Conservation (phyloP, 2,797 vertebrate species). For the Coregonus suidteri region DNA sequence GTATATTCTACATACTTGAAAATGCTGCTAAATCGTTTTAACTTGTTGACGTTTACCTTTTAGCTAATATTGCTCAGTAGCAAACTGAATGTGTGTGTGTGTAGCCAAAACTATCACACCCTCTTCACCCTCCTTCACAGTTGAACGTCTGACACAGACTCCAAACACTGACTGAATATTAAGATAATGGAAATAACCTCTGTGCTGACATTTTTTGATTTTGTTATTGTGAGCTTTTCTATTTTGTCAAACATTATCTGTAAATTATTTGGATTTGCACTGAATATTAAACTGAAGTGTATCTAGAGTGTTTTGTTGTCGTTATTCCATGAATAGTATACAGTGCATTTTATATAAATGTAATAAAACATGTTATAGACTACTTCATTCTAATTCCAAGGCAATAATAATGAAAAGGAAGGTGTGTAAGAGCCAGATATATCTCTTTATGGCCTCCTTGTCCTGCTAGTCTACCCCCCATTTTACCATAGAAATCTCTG, state of each 20-base stretch:
- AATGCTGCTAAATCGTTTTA: constrained; percentile 65
- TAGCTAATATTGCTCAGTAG: constrained; percentile 31
- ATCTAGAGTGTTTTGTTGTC: constrained; percentile 11
- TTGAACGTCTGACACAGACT: background rate
- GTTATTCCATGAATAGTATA: background rate
- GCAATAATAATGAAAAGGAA: background rate
- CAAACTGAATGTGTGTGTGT: constrained; percentile 10
- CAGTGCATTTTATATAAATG: background rate
- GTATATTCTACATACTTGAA: constrained; percentile 62
- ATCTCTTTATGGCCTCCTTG: background rate
- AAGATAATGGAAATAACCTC: constrained; percentile 25
- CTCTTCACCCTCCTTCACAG: constrained; percentile 22
- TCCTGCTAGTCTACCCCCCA: constrained; percentile 45
- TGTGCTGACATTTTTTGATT: constrained; percentile 21
- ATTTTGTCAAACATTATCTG: constrained; percentile 26
- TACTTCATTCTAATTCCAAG: background rate
- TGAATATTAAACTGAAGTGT: constrained; percentile 56
- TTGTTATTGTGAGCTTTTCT: constrained; percentile 42
- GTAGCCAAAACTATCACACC: constrained; percentile 41
- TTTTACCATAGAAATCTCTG: constrained; percentile 63
- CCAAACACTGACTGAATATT: constrained; percentile 5
- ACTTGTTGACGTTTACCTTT: constrained; percentile 22
- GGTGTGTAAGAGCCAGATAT: background rate
- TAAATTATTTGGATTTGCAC: constrained; percentile 51
- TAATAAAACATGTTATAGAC: background rate